Base-by-base conservation (phyloP, 2,797 vertebrate genomes). In the Enteromius paludinosus region DNA sequence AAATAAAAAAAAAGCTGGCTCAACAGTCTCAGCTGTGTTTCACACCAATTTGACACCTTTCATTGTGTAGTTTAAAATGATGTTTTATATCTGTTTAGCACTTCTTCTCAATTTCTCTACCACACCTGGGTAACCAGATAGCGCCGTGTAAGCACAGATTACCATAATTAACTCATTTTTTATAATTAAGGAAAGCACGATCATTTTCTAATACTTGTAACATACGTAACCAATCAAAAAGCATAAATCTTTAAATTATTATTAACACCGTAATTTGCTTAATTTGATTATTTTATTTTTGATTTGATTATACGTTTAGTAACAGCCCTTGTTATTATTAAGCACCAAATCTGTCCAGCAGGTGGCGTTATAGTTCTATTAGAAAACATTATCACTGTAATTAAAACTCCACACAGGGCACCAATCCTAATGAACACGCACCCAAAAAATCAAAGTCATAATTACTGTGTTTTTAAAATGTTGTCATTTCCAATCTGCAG, bases 331-430 rank as follows among this genome's bases (percentile, higher is more conserved):
- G 56, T 61, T 61, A 28, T 28, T 6, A 20, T 15, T 11, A 62
- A 73, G 62, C 74, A 35, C 43, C n/a, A 23, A 9, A 38, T 61
- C 59, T 80, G 3, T 84, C 86, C 89, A 88, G 83, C 62, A 88
- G 87, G 74, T 85, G 88, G 83, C 1, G 72, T 45, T 81, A 45
- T 35, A 64, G 79, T 3, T 75, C 81, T 66, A 82, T 83, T 28
- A 43, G 43, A 66, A 77, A 45, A 35, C 20, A 72, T 17, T 30
- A 49, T 56, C 3, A 18, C 59, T 6, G 17, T 25, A 49, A 56
- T 66, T 79, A 61, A 75, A 79, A 68, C 15, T 23, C 6, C 62
- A 14, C 38, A 59, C 15, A 30, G 25, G 5, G 20, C 9, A 17
- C 30, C 1, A 47, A 18, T n/a, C 25, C 49, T n/a, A 11, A 79